Base-by-base conservation (phyloP, 2,888 invertebrate species). In the Sesia apiformis region DNA sequence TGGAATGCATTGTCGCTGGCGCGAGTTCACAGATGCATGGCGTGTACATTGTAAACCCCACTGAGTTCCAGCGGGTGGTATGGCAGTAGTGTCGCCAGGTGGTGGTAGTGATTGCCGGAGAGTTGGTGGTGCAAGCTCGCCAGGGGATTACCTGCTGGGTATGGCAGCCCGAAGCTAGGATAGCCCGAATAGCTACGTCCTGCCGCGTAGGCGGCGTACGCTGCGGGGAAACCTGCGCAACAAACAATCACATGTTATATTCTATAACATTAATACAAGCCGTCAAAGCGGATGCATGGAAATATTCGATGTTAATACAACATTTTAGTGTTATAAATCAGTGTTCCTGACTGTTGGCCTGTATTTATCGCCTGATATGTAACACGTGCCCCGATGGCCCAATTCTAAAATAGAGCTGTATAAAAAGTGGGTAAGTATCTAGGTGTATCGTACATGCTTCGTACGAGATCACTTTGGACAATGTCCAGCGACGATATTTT, bases 161-260 rank as follows among this genome's bases (percentile, higher is more conserved):
- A 97, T 88, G 97, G 97, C 91, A 97, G 96, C 93, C 97, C 97
- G 93, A 97, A 97, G 93, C 97, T 96, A 92, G 97, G 96, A 93
- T 97, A 97, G 92, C 97, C 96, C 92, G 97, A 96, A 92, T 97
- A 97, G 89, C 97, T 96, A 91, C 97, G 95, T 90, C 97, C 96
- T 87, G 97, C 96, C 92, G 97, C 97, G 91, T 97, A 97, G 83
- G 97, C 97, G 91, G 97, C 97, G 91, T 97, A 97, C 79, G 97
- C 97, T 88, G 97, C 96, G 91, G 97, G 96, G 90, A 97, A 97
- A 92, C 97, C 97, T 97, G 93, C 63, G 65, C 70, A 87, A 85
- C 80, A 84, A 86, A 87, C 65, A 77, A 77, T 63, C 62, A 76
- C 65, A 77, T 65, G 61, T 77, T 66, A 77, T 56, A 59, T 54